phyloP scores from a whole-genome alignment of 2,888 invertebrate genomes.

The Latrodectus hesperus region DNA sequence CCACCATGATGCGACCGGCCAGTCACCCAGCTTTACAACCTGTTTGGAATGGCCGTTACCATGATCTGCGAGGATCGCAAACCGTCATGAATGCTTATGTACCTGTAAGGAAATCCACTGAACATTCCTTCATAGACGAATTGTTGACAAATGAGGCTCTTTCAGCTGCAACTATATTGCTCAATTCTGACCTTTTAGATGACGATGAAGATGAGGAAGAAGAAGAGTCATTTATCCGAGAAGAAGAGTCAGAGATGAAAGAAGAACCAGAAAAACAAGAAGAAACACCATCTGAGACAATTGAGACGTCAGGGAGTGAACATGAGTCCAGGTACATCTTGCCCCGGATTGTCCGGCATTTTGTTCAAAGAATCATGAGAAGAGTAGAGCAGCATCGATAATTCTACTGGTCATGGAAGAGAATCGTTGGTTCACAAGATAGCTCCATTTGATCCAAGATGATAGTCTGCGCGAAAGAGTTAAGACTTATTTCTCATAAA shows the following conservation, averaged over 20 bases:
- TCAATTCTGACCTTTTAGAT: conserved; percentile 25
- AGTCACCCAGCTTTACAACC: conserved; percentile 2
- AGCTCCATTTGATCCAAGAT: too few relatives aligned
- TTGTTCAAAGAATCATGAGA: conserved; percentile 47
- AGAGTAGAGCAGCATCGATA: conserved; percentile 38
- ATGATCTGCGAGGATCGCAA: conserved; percentile 28
- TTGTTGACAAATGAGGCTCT: conserved; percentile 37
- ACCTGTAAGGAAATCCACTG: background rate
- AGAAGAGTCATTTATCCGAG: background rate
- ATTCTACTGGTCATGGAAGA: background rate
- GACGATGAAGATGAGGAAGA: conserved; percentile 27
- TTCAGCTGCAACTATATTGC: conserved; percentile 31
- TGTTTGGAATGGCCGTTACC: conserved; percentile 23
- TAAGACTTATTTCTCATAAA: too few relatives aligned
- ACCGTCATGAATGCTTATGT: conserved; percentile 25
- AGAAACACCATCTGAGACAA: background rate
- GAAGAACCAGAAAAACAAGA: background rate
- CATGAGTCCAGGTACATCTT: conserved; percentile 40
- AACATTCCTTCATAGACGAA: background rate
- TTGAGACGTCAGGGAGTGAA: conserved; percentile 35
- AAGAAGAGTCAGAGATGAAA: background rate
- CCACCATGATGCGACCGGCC: conserved; percentile 23
- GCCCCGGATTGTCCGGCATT: conserved; percentile 45
- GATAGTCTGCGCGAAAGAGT: too few relatives aligned
- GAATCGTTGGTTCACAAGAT: background rate